Conservation (phyloP, 2,113 vertebrate species). For the Aplodontia rufa region DNA sequence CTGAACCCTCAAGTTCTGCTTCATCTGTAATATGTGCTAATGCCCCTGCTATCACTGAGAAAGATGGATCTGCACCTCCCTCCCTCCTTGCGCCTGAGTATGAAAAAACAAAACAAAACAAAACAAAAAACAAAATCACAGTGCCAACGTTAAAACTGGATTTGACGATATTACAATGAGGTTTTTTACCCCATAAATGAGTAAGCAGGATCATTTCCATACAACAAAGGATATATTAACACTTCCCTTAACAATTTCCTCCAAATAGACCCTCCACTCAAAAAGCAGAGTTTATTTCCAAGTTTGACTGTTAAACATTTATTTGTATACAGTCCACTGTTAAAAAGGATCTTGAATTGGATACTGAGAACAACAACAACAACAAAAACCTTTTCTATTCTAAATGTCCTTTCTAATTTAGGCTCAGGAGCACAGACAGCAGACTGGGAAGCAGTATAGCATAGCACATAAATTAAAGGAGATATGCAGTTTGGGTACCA, state of each 20-base stretch:
- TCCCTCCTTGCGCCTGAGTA: not conserved
- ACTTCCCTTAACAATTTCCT: not conserved
- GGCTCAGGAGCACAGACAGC: not conserved
- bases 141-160: not conserved
- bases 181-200: conserved; percentile 10
- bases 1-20: not conserved
- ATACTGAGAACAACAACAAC: not conserved
- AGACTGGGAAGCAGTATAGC: too few relatives aligned
- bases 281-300: not conserved
- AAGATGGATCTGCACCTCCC: not conserved
- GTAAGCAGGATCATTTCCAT: not conserved
- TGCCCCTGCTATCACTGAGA: too few relatives aligned
- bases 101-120: not conserved
- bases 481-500: not conserved
- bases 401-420: not conserved
- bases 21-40: too few relatives aligned
- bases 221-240: not conserved
- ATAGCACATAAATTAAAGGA: not conserved
- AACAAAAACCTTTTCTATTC: not conserved
- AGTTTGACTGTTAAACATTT: not conserved
- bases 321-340: not conserved
- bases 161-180: not conserved
- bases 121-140: not conserved
- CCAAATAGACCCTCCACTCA: not conserved
- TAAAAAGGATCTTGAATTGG: not conserved